Evolutionary conservation across 2,797 vertebrate genomes (phyloP).

Genomic region (Otolemur crassicaudatus): DNA sequence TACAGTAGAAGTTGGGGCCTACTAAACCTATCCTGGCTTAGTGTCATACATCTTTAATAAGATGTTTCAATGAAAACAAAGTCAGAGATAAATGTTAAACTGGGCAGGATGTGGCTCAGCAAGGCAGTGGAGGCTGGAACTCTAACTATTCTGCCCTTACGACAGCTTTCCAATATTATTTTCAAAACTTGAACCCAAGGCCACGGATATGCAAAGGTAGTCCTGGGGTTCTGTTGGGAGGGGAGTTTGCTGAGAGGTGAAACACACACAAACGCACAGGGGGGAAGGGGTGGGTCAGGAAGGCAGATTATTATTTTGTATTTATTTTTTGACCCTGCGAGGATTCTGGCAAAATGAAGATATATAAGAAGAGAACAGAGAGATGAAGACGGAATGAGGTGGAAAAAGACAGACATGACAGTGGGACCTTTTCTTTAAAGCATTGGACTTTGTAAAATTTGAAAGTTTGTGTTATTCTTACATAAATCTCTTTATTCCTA

Average conservation of each 20-base stretch:
- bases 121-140: no score
- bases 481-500: neutral
- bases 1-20: neutral
- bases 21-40: neutral
- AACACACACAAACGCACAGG: neutral
- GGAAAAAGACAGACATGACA: neutral
- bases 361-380: neutral
- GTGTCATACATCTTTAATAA: neutral
- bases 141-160: neutral
- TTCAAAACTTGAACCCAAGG: neutral
- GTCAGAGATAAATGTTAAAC: neutral
- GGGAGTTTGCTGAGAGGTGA: neutral
- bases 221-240: neutral
- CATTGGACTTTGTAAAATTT: neutral
- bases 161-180: neutral
- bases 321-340: neutral
- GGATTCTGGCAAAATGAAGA: neutral
- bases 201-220: neutral
- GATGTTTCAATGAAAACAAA: neutral
- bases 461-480: neutral
- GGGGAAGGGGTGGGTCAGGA: neutral
- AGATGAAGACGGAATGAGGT: neutral
- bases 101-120: neutral
- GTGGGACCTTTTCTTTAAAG: neutral
- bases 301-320: neutral